Evolutionary conservation across 1,140 invertebrate genomes (phyloP).

Genomic region (Pseudobourletiella spinata): DNA sequence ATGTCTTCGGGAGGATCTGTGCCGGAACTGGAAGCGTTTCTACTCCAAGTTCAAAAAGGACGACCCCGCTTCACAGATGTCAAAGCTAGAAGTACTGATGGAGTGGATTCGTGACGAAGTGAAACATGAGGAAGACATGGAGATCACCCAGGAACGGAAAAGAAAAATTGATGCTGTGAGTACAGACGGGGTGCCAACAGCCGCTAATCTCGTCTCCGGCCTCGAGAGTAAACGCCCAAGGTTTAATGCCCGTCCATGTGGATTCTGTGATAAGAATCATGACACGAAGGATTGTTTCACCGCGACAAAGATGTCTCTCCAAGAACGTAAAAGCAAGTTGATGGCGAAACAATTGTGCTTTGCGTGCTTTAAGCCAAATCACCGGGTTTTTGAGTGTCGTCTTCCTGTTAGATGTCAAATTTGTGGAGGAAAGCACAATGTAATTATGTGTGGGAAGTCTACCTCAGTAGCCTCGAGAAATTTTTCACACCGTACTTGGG

Average conservation of each 20-base stretch:
- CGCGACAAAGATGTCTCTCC: slow-evolving; percentile 1
- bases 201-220: background rate
- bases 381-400: background rate
- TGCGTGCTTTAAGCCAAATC: slow-evolving; percentile 3
- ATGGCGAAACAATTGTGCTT: background rate
- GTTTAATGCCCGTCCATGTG: slow-evolving; percentile 2
- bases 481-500: too few relatives aligned
- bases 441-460: slow-evolving; percentile 4
- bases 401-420: background rate
- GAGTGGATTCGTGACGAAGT: background rate
- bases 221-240: too few relatives aligned
- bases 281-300: background rate
- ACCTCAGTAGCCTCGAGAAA: background rate
- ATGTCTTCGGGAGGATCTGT: slow-evolving; percentile 37
- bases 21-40: slow-evolving; percentile 35
- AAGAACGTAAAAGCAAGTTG: background rate
- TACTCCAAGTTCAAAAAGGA: background rate
- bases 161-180: background rate
- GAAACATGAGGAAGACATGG: background rate
- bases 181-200: background rate
- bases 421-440: background rate
- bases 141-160: background rate
- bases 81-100: background rate
- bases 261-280: slow-evolving; percentile 21
- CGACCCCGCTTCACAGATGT: background rate